These are phyloP conservation scores for Mellilla xanthometata DNA, from an alignment of 2,888 invertebrate genomes.

Conservation along the genomic window DNA sequence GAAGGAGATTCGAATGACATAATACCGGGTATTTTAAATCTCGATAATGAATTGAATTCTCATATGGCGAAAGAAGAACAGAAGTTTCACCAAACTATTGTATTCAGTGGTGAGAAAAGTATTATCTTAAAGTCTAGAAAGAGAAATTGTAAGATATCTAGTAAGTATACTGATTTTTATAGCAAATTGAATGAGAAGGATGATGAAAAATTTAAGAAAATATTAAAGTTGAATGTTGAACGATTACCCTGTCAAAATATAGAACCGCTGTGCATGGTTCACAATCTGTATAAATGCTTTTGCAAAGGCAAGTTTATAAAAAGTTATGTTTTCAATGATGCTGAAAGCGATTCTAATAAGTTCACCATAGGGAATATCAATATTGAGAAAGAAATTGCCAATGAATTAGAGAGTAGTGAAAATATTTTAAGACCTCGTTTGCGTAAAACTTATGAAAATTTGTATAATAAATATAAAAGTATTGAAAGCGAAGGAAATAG, in stretches of 20 bases:
- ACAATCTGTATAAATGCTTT: constrained; percentile 85
- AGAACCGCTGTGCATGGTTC: constrained; percentile 86
- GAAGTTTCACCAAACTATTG: constrained; percentile 88
- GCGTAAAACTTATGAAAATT: not conserved
- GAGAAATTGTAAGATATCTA: constrained; percentile 83
- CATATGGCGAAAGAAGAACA: constrained; percentile 86
- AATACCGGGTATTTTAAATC: constrained; percentile 57
- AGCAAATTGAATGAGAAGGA: constrained; percentile 51
- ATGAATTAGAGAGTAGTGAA: not conserved
- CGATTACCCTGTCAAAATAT: constrained; percentile 67
- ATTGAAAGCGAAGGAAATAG: constrained; percentile 4
- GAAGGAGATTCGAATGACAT: constrained; percentile 44
- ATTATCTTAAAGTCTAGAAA: constrained; percentile 83
- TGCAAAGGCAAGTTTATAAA: constrained; percentile 76
- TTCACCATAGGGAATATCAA: not conserved
- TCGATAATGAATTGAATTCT: constrained; percentile 75
- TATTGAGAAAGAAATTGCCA: not conserved
- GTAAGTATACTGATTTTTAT: constrained; percentile 83
- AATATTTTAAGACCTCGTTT: constrained; percentile 8
- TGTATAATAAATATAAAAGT: constrained; percentile 3
- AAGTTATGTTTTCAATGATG: constrained; percentile 9
- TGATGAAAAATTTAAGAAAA: constrained; percentile 37
- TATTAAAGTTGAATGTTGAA: constrained; percentile 43
- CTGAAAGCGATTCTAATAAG: not conserved
- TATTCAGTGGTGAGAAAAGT: constrained; percentile 85